Base-by-base conservation (phyloP, 2,797 vertebrate genomes). In the Lycodopsis pacificus region DNA sequence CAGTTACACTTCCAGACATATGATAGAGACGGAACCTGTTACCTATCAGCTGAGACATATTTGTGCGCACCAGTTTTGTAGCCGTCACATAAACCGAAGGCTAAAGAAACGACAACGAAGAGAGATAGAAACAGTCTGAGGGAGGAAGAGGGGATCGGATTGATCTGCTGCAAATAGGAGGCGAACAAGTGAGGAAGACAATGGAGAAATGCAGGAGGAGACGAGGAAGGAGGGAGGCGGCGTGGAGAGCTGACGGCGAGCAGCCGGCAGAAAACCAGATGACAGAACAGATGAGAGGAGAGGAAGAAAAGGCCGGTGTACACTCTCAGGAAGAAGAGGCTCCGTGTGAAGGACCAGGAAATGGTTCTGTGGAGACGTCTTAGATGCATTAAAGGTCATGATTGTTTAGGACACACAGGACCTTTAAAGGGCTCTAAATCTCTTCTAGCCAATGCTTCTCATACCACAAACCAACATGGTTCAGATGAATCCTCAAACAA, bases 201-300 rank as follows among this genome's bases (percentile, higher is more conserved):
- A 74, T 77, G 65, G 56, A 84, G 80, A 70, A 79, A 83, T 65
- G 78, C 13, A 58, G 71, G 51, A 83, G 76, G 53, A 54, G 56
- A 69, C 1, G 79, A 34, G 67, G 62, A 56, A 71, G 79, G 46
- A 63, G 46, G 81, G 25, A 51, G 34, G 61, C 20, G 0, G 53
- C 11, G 0, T 5, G 36, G 68, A n/a, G 61, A 48, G 62, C 71
- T 75, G 77, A 78, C 48, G 51, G 54, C 2, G 48, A 79, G 64
- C 72, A 71, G 79, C 65, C n/a, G 30, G 79, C 46, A 48, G 77
- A 65, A 75, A 80, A 69, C n/a, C 38, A 48, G 57, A 77, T 72
- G 79, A 83, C 57, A 77, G 70, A 48, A 76, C 19, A 72, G 80
- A 83, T 69, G 79, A 62, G 2, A 32, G 62, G 66, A 51, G 19